These are phyloP conservation scores for Harpegnathos saltator DNA, from an alignment of 1,140 invertebrate species.

Conservation along the genomic window DNA sequence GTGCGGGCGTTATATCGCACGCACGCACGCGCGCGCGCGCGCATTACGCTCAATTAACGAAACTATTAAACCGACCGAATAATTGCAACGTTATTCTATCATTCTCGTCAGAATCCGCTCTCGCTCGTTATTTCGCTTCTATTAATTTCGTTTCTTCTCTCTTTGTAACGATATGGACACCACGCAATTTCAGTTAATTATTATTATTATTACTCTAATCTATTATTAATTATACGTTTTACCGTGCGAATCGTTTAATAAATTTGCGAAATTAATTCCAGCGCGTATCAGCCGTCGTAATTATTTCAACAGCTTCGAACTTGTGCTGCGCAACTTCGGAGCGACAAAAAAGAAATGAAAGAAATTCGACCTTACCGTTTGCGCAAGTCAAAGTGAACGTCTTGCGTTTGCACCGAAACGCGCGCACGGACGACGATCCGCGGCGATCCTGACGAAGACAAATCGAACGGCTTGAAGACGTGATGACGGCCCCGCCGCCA, in stretches of 20 bases:
- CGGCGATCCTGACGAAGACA: slow-evolving; percentile 19
- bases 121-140: background rate
- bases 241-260: slow-evolving; percentile 12
- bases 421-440: background rate
- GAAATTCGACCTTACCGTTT: background rate
- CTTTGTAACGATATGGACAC: background rate
- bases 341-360: too few relatives aligned
- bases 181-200: slow-evolving; percentile 32
- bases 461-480: slow-evolving; percentile 45
- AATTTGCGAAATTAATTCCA: slow-evolving; percentile 15
- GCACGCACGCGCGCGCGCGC: too few relatives aligned
- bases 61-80: slow-evolving; percentile 23
- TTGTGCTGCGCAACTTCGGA: too few relatives aligned
- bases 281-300: background rate
- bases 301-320: background rate
- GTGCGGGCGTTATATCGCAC: slow-evolving; percentile 17
- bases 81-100: slow-evolving; percentile 9
- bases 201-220: slow-evolving; percentile 8
- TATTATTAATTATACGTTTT: slow-evolving; percentile 31
- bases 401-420: background rate
- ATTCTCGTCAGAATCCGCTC: background rate
- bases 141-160: background rate
- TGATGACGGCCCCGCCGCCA: slow-evolving; percentile 33
- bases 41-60: slow-evolving; percentile 17
- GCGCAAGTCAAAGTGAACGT: background rate